Evolutionary conservation across 2,888 invertebrate species (phyloP).

Genomic region (Diplazon laetatorius): DNA sequence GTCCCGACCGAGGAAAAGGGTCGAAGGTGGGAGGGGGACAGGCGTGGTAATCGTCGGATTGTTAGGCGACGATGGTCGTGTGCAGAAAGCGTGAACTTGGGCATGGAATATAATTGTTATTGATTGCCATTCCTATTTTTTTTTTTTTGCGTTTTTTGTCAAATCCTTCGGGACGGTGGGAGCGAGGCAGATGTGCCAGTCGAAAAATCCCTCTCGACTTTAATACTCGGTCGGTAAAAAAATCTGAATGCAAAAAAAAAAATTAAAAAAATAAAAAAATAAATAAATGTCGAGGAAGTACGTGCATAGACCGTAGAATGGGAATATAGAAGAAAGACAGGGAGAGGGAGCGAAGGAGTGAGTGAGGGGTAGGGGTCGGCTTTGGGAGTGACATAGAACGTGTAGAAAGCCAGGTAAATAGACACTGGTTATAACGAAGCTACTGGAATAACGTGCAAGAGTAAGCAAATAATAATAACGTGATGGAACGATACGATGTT

Average conservation of each 20-base stretch:
- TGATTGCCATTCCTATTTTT: slow-evolving; percentile 24
- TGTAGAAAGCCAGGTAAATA: slow-evolving; percentile 51
- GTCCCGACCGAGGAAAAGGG: not conserved
- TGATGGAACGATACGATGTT: slow-evolving; percentile 42
- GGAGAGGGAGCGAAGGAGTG: not conserved
- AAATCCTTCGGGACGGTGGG: slow-evolving; percentile 29
- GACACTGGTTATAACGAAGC: slow-evolving; percentile 52
- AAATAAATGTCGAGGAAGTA: slow-evolving; percentile 5
- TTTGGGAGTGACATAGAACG: too few species aligned
- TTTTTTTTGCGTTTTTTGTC: slow-evolving; percentile 18
- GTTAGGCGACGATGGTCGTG: slow-evolving; percentile 25
- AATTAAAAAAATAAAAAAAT: slow-evolving; percentile 12
- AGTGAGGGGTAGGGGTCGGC: too few species aligned
- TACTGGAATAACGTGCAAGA: slow-evolving; percentile 55
- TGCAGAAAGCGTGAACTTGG: slow-evolving; percentile 9
- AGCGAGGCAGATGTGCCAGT: slow-evolving; percentile 6
- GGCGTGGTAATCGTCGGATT: slow-evolving; percentile 5
- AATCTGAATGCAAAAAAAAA: slow-evolving; percentile 31
- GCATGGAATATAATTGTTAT: slow-evolving; percentile 41
- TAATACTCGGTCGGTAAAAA: slow-evolving; percentile 14
- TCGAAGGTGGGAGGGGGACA: not conserved
- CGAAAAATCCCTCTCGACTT: slow-evolving; percentile 25
- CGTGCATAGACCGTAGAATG: slow-evolving; percentile 6
- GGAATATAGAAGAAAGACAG: not conserved
- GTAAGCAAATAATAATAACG: slow-evolving; percentile 64